These are phyloP conservation scores for Notocelia uddmanniana DNA, from an alignment of 2,888 invertebrate species.

Conservation along the genomic window DNA sequence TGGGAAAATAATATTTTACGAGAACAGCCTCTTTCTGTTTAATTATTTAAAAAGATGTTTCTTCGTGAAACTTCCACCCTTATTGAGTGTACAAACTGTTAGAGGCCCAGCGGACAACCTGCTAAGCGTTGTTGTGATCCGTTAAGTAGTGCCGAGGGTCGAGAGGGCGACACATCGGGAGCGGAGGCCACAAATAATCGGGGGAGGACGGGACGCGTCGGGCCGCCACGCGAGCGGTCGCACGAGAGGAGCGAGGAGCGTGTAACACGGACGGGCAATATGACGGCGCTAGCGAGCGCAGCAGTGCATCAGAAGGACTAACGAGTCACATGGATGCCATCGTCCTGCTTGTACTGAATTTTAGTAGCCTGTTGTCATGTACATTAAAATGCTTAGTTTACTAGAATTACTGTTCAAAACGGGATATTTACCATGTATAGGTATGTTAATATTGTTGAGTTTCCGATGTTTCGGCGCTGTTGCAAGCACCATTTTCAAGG, in stretches of 20 bases:
- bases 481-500: too few species aligned
- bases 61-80: background rate
- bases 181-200: too few species aligned
- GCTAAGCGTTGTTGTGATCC: conserved; percentile 8
- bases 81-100: background rate
- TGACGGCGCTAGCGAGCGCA: conserved; percentile 7
- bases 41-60: too few species aligned
- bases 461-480: too few species aligned
- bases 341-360: too few species aligned
- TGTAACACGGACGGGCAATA: too few species aligned
- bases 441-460: too few species aligned
- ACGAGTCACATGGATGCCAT: background rate
- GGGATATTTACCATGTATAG: too few species aligned
- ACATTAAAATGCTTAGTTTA: too few species aligned
- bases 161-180: conserved; percentile 10
- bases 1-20: background rate
- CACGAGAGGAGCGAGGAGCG: background rate
- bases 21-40: background rate
- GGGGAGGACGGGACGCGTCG: too few species aligned
- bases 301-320: background rate
- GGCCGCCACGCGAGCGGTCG: background rate
- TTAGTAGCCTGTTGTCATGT: too few species aligned
- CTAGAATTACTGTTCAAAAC: too few species aligned
- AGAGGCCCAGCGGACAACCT: background rate
- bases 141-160: conserved; percentile 10